Percentiles rank a stretch among this genome's conserved stretches.
phyloP scores from a whole-genome alignment of 2,797 vertebrate genomes.

The Cynopterus sphinx region DNA sequence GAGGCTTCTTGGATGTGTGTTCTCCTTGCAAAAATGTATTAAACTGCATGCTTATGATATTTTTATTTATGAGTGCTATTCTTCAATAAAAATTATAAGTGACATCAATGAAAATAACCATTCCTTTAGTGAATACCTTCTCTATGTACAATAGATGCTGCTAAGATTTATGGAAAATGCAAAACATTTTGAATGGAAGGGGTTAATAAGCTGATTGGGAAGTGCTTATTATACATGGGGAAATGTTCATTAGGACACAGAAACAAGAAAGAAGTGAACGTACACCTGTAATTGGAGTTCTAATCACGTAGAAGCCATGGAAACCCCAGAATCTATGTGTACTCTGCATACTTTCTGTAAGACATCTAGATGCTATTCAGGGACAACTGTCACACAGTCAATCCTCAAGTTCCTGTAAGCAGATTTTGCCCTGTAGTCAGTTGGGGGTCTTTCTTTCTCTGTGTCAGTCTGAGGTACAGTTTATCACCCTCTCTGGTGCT shows the following conservation, averaged over 20 bases:
- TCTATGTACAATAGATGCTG: background rate
- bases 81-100: background rate
- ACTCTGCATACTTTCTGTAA: background rate
- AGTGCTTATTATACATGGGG: background rate
- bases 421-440: background rate
- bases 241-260: background rate
- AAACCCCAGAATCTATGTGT: background rate
- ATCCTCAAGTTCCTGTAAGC: background rate
- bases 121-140: background rate
- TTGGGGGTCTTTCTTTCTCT: background rate
- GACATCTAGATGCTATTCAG: background rate
- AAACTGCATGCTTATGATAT: background rate
- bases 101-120: background rate
- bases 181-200: background rate
- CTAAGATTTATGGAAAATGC: background rate
- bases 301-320: fast-evolving
- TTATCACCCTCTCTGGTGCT: background rate
- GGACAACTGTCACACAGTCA: background rate
- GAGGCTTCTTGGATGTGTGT: background rate
- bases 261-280: background rate
- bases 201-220: background rate
- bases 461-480: background rate
- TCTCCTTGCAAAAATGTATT: background rate
- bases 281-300: background rate
- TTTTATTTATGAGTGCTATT: background rate